Base-by-base conservation (phyloP, 2,797 vertebrate genomes). In the Premnoplex brunnescens region DNA sequence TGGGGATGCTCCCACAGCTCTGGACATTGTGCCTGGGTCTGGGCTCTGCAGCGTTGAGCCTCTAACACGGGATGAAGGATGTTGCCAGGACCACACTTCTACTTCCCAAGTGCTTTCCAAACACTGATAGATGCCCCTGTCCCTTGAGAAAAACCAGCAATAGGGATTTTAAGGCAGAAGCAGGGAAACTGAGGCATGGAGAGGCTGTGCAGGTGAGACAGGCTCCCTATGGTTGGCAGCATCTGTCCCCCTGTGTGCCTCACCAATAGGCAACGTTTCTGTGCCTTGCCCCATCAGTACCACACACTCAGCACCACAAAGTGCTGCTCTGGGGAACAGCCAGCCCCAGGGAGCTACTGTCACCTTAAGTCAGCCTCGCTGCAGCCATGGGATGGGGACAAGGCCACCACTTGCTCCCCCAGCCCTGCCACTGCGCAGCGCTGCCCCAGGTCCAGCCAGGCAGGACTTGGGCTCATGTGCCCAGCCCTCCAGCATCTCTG, bases 401-500 rank as follows among this genome's bases (percentile, higher is more conserved):
- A 24, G 36, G 17, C 24, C 78, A 34, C 34, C 56, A 30, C 21
- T 1, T 1, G 2, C n/a, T 56, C 27, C 20, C 48, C 12, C 30
- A 49, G 60, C 51, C 68, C 41, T 52, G 68, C 17, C 39, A 21
- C 44, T 30, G 56, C 52, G 27, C 0, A 0, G 17, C 37, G 12
- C 41, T 13, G 18, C 51, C 21, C n/a, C 16, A 1, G 36, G 24
- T 20, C 27, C 62, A 43, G 12, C n/a, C 1, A 0, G 48, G 48
- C 41, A 46, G 55, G 64, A 14, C 5, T 32, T 3, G 4, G 24
- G 30, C 43, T 62, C 59, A 76, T 43, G 49, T 79, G 59, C 27
- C 55, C 82, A 58, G 8, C 58, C 22, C 37, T 36, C 66, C 8
- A 1, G 60, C 43, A 73, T 2, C 67, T 15, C 75, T 85, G 76